Conservation (phyloP, 2,888 invertebrate genomes). For the Amiota minor region DNA sequence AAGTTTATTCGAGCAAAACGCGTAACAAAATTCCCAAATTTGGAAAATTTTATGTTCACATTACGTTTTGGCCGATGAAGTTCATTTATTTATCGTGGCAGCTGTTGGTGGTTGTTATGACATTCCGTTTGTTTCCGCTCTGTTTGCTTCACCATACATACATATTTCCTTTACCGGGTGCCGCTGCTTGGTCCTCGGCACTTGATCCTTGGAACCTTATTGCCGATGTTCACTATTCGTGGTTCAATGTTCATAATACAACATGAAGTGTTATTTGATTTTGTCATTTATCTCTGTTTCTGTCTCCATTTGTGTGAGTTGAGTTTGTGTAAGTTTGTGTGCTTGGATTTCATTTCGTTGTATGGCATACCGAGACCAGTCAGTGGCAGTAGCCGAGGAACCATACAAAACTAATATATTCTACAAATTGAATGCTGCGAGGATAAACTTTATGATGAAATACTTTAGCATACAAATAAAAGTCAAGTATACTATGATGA, state of each 20-base stretch:
- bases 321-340: background rate
- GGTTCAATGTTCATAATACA: background rate
- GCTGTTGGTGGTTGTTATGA: slow-evolving; percentile 27
- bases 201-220: background rate
- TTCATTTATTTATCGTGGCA: slow-evolving; percentile 25
- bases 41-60: slow-evolving; percentile 16
- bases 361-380: no score
- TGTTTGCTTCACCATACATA: no score
- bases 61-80: slow-evolving; percentile 25
- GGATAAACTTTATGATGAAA: no score
- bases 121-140: slow-evolving; percentile 4
- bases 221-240: background rate
- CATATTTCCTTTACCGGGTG: slow-evolving; percentile 2
- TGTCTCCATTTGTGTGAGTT: background rate
- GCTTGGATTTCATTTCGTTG: background rate
- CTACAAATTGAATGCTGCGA: no score
- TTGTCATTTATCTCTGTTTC: slow-evolving; percentile 25
- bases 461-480: no score
- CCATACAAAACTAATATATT: no score
- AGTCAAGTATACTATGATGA: no score
- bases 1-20: no score
- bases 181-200: background rate
- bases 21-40: slow-evolving; percentile 1
- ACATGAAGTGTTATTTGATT: slow-evolving; percentile 37
- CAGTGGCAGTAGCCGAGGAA: no score